A percentile compares a stretch with the other conserved stretches of the same genome.
phyloP scores from a whole-genome alignment of 2,113 vertebrate genomes.

The Cebus imitator region DNA sequence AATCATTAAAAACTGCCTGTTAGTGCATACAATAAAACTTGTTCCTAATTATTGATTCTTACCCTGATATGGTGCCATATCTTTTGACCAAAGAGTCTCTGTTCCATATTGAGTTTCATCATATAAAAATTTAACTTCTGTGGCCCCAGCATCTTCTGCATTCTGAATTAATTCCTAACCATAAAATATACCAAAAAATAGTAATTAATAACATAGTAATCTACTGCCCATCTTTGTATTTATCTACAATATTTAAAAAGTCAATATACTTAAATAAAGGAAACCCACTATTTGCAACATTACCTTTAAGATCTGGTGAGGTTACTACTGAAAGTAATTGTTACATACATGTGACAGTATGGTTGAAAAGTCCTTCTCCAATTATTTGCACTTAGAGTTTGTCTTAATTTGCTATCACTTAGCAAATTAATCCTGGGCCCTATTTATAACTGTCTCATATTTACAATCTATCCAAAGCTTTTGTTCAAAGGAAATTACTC shows the following conservation, averaged over 20 bases:
- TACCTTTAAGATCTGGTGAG: background rate
- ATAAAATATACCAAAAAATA: slow-evolving; percentile 48
- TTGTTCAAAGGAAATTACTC: background rate
- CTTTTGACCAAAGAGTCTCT: slow-evolving; percentile 95
- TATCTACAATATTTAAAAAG: background rate
- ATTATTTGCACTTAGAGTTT: background rate
- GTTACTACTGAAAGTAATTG: background rate
- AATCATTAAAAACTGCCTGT: background rate
- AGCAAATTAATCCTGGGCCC: background rate
- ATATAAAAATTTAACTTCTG: slow-evolving; percentile 96
- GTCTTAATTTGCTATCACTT: background rate
- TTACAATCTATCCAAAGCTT: background rate
- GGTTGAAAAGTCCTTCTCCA: background rate
- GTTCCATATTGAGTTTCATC: slow-evolving; percentile 96
- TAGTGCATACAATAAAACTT: background rate
- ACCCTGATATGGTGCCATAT: slow-evolving; percentile 98
- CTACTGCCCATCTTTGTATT: background rate
- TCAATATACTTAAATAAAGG: background rate
- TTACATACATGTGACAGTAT: background rate
- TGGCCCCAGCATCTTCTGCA: slow-evolving; percentile 98
- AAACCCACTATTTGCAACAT: background rate
- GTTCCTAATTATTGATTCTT: slow-evolving; percentile 40
- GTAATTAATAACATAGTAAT: slow-evolving; percentile 22
- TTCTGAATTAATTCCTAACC: slow-evolving; percentile 98
- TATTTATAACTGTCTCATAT: background rate